Evolutionary conservation across 2,888 invertebrate species (phyloP), one percentile per base, ranked within the genome.

Genomic region (Ceraclea dissimilis): DNA sequence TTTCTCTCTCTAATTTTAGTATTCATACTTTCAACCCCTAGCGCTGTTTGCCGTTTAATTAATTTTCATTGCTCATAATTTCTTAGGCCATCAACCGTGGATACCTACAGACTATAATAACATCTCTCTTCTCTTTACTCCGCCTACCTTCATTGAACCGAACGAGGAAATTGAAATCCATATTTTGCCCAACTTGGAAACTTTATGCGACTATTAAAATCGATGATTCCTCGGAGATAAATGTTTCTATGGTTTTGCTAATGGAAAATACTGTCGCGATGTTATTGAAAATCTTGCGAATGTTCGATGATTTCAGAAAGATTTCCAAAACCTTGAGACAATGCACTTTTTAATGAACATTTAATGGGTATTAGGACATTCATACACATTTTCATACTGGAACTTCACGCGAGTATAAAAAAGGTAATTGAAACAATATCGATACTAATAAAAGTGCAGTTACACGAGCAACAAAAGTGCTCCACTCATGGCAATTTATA

Each of bases 11-110:
- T 13, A 39, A 39, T 39, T 13, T 39, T 13, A 39, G 39, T 16
- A n/a, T 39, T 16, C 39, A 39, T 39, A 13, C 39, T 39, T 39
- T n/a, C 39, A 8, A 39, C 39, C 39, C 39, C 13, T 13, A 16
- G 16, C 39, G 16, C 5, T 39, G 39, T 39, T 39, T 39, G 39
- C 39, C 39, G 16, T 39, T 39, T 39, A 39, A 39, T 39, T 39
- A 39, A 39, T 39, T 39, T 39, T 39, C 39, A 39, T 39, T 39
- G 39, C 39, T 39, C 39, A 39, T 39, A 39, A 39, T 39, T 39
- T 39, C 39, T 39, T 39, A 39, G 39, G 39, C 39, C 39, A 39
- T 39, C 39, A 39, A 39, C 39, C n/a, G 16, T 16, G 8, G 4
- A 4, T 10, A 6, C 26, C 26, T 39, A 8, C 39, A 8, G 8